Evolutionary conservation across 2,113 vertebrate genomes (phyloP), one percentile per base, ranked within the genome.

Genomic region (Lepus europaeus): DNA sequence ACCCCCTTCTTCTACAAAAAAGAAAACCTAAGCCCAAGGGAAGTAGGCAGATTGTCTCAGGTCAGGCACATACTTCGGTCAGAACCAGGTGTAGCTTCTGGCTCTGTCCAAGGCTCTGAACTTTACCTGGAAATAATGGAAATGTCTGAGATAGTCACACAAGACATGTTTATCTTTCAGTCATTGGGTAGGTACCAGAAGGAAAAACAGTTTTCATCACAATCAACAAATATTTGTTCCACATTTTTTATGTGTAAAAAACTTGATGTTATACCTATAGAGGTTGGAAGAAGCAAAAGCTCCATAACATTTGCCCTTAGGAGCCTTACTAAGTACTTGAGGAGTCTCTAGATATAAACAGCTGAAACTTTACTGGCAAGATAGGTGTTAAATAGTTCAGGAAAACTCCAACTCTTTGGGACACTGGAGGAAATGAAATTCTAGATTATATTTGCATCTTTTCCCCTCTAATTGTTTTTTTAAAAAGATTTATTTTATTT

Each of bases 161-260:
- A 66, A 90, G 36, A 63, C 31, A 14, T 72, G 56, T 59, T 14
- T 59, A 19, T 59, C 17, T 19, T 59, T 16, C 23, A 74, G 20
- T 51, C 51, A 90, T 45, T 87, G 56, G 49, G 78, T 83, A 74
- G 45, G 27, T 87, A 66, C 22, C n/a, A 83, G 69, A 87, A 91
- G 39, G 81, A 92, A 94, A 91, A 89, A 53, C 36, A 61, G 82
- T 90, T 36, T 72, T 89, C 89, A 31, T 89, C 49, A n/a, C 59
- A 77, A 63, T 74, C 63, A 63, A 56, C 64, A 93, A 36, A 25
- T 88, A 93, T 27, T 69, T 53, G 31, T 53, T 74, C 39, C 61
- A 66, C 45, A 76, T 73, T 64, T 90, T 79, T 80, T 92, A 29
- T 83, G 9, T 87, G 51, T 36, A 61, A n/a, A 86, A 82, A 25